Evolutionary conservation across 2,888 invertebrate genomes (phyloP).

Genomic region (Lasioglossum calceatum): DNA sequence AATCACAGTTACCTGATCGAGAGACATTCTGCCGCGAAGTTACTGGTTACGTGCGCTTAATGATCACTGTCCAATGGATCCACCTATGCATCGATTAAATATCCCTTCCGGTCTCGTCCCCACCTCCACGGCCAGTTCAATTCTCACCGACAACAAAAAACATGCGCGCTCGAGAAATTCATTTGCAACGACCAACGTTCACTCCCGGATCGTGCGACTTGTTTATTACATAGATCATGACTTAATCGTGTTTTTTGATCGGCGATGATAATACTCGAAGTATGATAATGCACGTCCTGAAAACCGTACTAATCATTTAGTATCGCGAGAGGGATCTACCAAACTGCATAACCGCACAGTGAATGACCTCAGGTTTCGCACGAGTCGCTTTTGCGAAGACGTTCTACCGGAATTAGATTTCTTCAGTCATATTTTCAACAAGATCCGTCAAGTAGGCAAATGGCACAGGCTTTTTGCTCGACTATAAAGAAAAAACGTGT

Average conservation of each 20-base stretch:
- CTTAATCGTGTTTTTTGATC: background rate
- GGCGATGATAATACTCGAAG: background rate
- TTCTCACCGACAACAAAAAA: background rate
- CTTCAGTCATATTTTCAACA: too few species aligned
- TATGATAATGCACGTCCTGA: too few species aligned
- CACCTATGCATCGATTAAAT: constrained; percentile 30
- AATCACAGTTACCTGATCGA: constrained; percentile 84
- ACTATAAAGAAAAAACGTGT: too few species aligned
- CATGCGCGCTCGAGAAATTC: background rate
- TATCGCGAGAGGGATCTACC: too few species aligned
- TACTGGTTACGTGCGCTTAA: constrained; percentile 15
- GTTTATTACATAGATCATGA: background rate
- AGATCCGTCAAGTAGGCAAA: too few species aligned
- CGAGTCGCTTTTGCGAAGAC: too few species aligned
- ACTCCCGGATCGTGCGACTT: background rate
- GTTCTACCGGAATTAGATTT: too few species aligned
- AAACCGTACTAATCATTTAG: too few species aligned
- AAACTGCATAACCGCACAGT: too few species aligned
- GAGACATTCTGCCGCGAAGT: constrained; percentile 83
- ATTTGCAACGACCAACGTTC: background rate
- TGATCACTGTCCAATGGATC: constrained; percentile 21
- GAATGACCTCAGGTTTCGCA: too few species aligned
- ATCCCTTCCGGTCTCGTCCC: constrained; percentile 5
- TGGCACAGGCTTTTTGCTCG: too few species aligned
- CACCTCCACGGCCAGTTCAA: background rate